Conservation (phyloP, 1,140 invertebrate genomes). For the Drosophila nikananu region DNA sequence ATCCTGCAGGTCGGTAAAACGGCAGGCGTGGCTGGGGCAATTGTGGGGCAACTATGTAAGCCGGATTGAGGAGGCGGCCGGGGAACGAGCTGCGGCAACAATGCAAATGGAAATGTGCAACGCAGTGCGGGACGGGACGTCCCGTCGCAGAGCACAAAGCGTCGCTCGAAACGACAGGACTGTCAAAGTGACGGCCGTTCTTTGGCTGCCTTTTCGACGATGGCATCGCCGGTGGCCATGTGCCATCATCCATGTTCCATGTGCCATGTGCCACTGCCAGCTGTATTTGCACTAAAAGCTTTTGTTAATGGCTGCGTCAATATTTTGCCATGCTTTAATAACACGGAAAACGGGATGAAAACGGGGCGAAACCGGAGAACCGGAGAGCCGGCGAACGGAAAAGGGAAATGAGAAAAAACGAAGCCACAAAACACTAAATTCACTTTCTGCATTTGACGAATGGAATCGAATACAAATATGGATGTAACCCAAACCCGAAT, state of each 20-base stretch:
- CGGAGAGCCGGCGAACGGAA: constrained; percentile 13
- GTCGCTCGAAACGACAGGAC: constrained; percentile 66
- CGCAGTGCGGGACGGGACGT: constrained; percentile 20
- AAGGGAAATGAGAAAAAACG: constrained; percentile 44
- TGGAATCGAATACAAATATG: constrained; percentile 64
- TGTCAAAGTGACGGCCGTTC: constrained; percentile 67
- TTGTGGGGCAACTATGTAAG: constrained; percentile 10
- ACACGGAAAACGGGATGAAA: constrained; percentile 27
- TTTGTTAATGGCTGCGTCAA: constrained; percentile 78
- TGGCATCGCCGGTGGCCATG: constrained; percentile 22
- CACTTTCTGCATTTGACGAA: constrained; percentile 69
- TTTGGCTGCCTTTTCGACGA: constrained; percentile 40
- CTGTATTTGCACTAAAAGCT: constrained; percentile 73
- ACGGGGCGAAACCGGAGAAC: constrained; percentile 23
- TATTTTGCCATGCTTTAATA: constrained; percentile 70
- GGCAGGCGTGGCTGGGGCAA: background rate
- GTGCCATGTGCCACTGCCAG: constrained; percentile 54
- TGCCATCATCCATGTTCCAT: background rate
- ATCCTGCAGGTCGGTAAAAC: constrained; percentile 7
- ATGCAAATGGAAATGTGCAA: constrained; percentile 71
- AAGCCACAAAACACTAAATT: constrained; percentile 51
- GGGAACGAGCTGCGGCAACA: constrained; percentile 36
- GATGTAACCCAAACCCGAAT: constrained; percentile 10
- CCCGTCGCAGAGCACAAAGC: constrained; percentile 37
- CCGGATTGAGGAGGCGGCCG: background rate